Base-by-base conservation (phyloP, 2,113 vertebrate species). In the Ochotona princeps region DNA sequence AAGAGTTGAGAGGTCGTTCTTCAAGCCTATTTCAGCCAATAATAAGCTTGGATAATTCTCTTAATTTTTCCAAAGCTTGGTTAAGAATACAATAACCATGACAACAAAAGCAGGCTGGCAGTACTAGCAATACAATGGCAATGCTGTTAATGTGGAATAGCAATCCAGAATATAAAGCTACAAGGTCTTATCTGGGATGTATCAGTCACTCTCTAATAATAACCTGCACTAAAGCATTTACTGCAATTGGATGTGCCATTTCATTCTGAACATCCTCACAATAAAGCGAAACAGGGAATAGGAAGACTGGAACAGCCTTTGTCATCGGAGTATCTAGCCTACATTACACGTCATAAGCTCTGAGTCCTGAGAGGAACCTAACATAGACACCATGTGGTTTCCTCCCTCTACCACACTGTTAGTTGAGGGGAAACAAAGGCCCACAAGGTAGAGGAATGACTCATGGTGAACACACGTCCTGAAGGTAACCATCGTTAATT, bases 261-360 rank as follows among this genome's bases (percentile, higher is more conserved):
- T n/a, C n/a, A n/a, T n/a, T 94, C 38, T 15, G 28, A 87, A 91
- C 47, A 89, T 91, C 61, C 26, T 92, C 49, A 84, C 67, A 69
- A 60, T 70, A 85, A 89, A 83, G 70, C 35, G 65, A 67, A 75
- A 57, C 72, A 92, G 94, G 80, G 95, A 93, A 75, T 15, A 65
- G 75, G 66, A 86, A 80, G 66, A 60, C 25, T 63, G 21, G 38
- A 82, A 75, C 86, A 79, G 65, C 38, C 74, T 89, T 91, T 92
- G 66, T 74, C 54, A 69, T 65, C 49, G 47, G 72, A 93, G 75
- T 89, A 65, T 79, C 87, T 92, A 69, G 51, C 88, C 84, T 75
- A 81, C 85, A 87, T 92, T 60, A 69, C 7, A 92, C 85, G 83
- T 93, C 90, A 49, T 83, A 75, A 25, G 87, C 44, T 21, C 30